Evolutionary conservation across 1,140 invertebrate species (phyloP), one percentile per base, ranked within the genome.

Genomic region (Pemphigus obesinymphae): DNA sequence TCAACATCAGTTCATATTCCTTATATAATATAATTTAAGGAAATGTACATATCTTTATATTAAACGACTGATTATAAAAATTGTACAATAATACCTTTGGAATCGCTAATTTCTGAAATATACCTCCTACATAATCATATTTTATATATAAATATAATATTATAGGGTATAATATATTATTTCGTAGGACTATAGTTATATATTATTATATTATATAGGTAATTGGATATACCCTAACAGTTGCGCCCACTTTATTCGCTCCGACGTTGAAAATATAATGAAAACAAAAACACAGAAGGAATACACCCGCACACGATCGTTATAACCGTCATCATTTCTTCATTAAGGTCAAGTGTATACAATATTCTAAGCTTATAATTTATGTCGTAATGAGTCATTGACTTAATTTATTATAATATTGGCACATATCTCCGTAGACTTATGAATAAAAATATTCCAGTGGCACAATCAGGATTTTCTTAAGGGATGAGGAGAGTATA

Each of bases 51-150:
- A 73, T 73, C 26, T 23, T 43, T 29, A 50, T 73, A 73, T 73
- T 80, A 80, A 80, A 61, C 13, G 31, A 80, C 37, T 80, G 37
- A 37, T 80, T 80, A 63, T 40, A n/a, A n/a, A n/a, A n/a, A n/a
- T n/a, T n/a, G n/a, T n/a, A n/a, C n/a, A n/a, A n/a, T n/a, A 45
- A 80, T 80, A 43, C 76, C 37, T 40, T 43, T 45, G 76, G 76
- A 55, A 61, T 29, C 37, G 26, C 55, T 80, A 63, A 80, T 80
- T 58, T 78, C n/a, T n/a, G n/a, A 40, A n/a, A 80, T 63, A 80
- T 80, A 45, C 31, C 37, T 40, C 29, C 17, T 34, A 53, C 20
- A 34, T 37, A 17, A 45, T 8, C 2, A n/a, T n/a, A n/a, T n/a
- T n/a, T n/a, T n/a, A n/a, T n/a, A n/a, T n/a, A n/a, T n/a, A n/a